phyloP scores from a whole-genome alignment of 2,113 vertebrate species.

The Nothocercus nigrocapillus region DNA sequence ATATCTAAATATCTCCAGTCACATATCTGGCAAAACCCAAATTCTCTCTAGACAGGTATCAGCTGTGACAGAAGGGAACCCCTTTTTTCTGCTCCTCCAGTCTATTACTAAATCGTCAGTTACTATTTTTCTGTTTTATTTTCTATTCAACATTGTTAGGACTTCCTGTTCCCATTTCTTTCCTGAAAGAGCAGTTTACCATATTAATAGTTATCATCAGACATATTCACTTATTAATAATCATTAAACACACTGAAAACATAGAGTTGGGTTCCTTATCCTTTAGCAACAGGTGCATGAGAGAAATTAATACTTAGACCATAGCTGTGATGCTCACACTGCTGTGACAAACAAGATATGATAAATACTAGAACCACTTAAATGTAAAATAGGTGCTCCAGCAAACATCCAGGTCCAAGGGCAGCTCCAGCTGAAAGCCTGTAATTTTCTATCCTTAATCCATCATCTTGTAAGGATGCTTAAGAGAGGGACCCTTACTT shows the following conservation, averaged over 20 bases:
- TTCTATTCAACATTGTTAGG: too few species aligned
- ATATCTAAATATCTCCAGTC: background rate
- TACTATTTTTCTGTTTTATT: background rate
- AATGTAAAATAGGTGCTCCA: fast-evolving
- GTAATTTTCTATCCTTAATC: fast-evolving
- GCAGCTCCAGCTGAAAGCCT: background rate
- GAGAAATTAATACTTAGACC: background rate
- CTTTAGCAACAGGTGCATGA: fast-evolving
- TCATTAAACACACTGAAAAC: background rate
- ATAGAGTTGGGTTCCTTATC: background rate
- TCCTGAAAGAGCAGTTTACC: background rate
- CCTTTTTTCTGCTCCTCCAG: background rate
- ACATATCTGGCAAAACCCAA: background rate
- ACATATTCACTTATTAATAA: too few species aligned
- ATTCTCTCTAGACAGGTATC: background rate
- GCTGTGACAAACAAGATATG: fast-evolving
- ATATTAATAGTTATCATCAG: background rate
- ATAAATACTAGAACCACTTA: background rate
- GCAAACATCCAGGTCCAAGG: background rate
- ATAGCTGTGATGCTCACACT: background rate
- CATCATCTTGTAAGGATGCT: fast-evolving
- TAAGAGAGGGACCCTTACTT: background rate
- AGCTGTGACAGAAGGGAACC: background rate
- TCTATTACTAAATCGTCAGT: background rate
- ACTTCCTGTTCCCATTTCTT: background rate